phyloP scores from a whole-genome alignment of 2,797 vertebrate genomes.

The Coreius guichenoti region DNA sequence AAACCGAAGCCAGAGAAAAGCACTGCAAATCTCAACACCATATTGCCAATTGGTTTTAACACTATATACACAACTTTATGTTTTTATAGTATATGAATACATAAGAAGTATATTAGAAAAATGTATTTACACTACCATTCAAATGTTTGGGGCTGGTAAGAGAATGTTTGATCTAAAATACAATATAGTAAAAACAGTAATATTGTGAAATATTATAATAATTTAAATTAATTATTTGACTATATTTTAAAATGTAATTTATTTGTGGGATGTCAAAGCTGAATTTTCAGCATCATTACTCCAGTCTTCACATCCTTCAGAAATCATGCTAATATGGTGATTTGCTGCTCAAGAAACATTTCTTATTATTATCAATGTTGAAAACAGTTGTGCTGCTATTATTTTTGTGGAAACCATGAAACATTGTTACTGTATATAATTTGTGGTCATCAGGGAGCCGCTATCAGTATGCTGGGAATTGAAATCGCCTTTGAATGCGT shows the following conservation, averaged over 20 bases:
- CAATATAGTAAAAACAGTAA: background rate
- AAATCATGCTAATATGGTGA: background rate
- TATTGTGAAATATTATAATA: background rate
- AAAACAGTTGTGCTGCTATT: background rate
- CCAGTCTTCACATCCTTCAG: background rate
- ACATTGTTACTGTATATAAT: too few relatives aligned
- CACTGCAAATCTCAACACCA: background rate
- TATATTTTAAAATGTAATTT: background rate
- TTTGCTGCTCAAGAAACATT: slow-evolving; percentile 1
- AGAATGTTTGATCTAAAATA: background rate
- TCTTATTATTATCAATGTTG: background rate
- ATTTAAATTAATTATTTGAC: background rate
- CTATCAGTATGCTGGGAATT: too few relatives aligned
- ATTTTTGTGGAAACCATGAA: background rate
- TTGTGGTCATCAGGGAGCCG: too few relatives aligned
- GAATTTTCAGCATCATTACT: background rate
- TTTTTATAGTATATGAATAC: background rate
- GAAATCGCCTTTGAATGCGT: too few relatives aligned
- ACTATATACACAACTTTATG: background rate
- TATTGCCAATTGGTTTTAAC: slow-evolving; percentile 4
- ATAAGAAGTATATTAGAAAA: background rate
- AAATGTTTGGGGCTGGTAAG: background rate
- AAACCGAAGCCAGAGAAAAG: slow-evolving; percentile 1
- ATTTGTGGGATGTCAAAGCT: background rate
- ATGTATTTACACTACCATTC: background rate